A percentile compares a stretch with the other conserved stretches of the same genome.
These are phyloP conservation scores for Leptinotarsa rubiginosa DNA, from an alignment of 2,888 invertebrate species.

Conservation along the genomic window DNA sequence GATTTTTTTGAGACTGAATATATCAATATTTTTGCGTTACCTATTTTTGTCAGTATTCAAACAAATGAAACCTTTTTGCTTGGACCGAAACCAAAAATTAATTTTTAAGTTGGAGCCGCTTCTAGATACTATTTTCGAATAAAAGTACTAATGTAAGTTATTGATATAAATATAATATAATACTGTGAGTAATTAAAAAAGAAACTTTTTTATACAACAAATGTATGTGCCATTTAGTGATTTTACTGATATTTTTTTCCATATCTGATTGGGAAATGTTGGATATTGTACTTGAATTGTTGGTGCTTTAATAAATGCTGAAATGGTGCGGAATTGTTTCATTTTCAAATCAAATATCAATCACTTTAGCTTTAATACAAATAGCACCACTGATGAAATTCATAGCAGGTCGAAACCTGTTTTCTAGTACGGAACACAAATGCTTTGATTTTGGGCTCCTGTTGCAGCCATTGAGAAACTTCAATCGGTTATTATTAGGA, in stretches of 20 bases:
- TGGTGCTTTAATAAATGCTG: slow-evolving; percentile 8
- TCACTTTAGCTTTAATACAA: neutral
- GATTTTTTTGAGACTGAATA: slow-evolving; percentile 6
- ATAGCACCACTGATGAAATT: neutral
- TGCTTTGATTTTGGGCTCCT: too few relatives aligned
- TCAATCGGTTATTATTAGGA: too few relatives aligned
- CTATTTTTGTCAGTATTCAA: slow-evolving; percentile 13
- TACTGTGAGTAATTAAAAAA: neutral
- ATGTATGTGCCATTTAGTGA: slow-evolving; percentile 2
- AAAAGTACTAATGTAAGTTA: neutral
- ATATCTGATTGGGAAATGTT: neutral
- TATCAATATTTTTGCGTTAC: slow-evolving; percentile 4
- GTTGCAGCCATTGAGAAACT: too few relatives aligned
- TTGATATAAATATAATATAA: neutral
- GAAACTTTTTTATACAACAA: neutral
- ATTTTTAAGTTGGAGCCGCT: slow-evolving; percentile 14
- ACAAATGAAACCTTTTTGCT: slow-evolving; percentile 10
- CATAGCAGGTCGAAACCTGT: too few relatives aligned
- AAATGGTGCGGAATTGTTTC: neutral
- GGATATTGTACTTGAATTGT: neutral
- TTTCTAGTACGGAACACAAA: too few relatives aligned
- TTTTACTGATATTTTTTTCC: neutral
- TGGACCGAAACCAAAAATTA: slow-evolving; percentile 21
- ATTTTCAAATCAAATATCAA: neutral
- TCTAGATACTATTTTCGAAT: neutral